Percentiles rank a stretch among this genome's conserved stretches.
Conservation (phyloP, 2,888 invertebrate species). For the Papilio protenor region DNA sequence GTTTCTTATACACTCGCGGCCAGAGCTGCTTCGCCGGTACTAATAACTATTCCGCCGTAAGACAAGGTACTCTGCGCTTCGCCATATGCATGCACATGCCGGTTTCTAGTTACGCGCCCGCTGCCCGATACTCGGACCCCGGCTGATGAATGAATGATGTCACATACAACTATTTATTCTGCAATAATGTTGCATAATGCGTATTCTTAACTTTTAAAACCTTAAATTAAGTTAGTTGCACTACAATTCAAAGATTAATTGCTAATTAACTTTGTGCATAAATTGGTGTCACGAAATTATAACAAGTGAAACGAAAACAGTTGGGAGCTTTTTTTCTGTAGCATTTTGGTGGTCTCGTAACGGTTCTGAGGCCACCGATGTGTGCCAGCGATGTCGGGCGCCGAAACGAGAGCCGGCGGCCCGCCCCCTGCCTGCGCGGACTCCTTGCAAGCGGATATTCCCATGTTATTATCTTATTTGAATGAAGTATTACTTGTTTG, state of each 20-base stretch:
- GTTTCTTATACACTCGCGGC: slow-evolving; percentile 70
- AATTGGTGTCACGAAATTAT: slow-evolving; percentile 75
- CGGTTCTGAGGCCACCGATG: slow-evolving; percentile 63
- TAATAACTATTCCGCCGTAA: slow-evolving; percentile 63
- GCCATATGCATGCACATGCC: slow-evolving; percentile 48
- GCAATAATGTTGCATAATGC: background rate
- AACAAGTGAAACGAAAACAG: slow-evolving; percentile 79
- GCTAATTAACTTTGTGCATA: slow-evolving; percentile 67
- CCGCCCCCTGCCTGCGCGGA: background rate
- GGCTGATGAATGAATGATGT: slow-evolving; percentile 39
- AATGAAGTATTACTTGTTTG: background rate
- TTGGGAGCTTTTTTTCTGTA: slow-evolving; percentile 70
- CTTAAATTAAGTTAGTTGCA: slow-evolving; percentile 55
- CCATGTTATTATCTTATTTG: background rate
- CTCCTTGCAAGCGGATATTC: slow-evolving; percentile 7
- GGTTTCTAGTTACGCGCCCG: slow-evolving; percentile 45
- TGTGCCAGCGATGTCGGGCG: slow-evolving; percentile 29
- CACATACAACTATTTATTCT: slow-evolving; percentile 18
- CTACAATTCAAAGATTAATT: slow-evolving; percentile 61
- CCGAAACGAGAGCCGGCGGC: slow-evolving; percentile 18
- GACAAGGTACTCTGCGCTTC: slow-evolving; percentile 57
- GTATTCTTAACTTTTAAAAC: slow-evolving; percentile 44
- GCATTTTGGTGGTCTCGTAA: slow-evolving; percentile 75
- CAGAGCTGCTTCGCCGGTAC: slow-evolving; percentile 62
- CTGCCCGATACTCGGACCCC: slow-evolving; percentile 28